Base-by-base conservation (phyloP, 2,888 invertebrate species). In the Meiosimyza platycephala region DNA sequence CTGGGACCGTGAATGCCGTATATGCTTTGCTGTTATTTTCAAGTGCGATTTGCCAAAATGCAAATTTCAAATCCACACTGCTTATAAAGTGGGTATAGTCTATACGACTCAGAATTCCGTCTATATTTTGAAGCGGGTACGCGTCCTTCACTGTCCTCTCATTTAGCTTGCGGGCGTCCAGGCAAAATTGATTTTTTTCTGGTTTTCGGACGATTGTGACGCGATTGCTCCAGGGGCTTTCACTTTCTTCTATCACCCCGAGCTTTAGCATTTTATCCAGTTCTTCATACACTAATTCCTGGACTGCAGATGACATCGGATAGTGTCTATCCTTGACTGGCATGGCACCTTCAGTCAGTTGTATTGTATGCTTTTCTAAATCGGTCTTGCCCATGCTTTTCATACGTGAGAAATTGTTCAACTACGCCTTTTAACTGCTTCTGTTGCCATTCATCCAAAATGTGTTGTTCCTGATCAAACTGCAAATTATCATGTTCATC, bases 351-450 rank as follows among this genome's bases (percentile, higher is more conserved):
- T 57, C 67, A 16, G 67, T 22, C 22, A 22, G 22, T 22, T 22
- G 22, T 72, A 52, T 65, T 60, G 60, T 52, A 28, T 67, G 67
- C 2, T 9, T 69, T 59, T 59, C 69, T 18, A 59, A 3, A 3
- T 28, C 5, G 6, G 70, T 65, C 13, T 54, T 28, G 1, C 70
- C 70, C 28, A 73, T 57, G 40, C 18, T 73, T 57, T 3, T 28
- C 22, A 28, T 13, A 70, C 6, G 65, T 50, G 7, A 66, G 65
- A 59, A 72, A 72, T 72, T 65, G 59, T 5, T 50, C 52, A 15
- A 72, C 52, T 11, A 72, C 50, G 3, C 51, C 50, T 28, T 33
- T 6, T 16, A 72, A 60, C n/a, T 2, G 22, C 22, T 22, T 22
- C 22, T 54, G n/a, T 18, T 67, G 60, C 5, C 48, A 48, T 2